These are phyloP conservation scores for Helleia helle DNA, from an alignment of 2,888 invertebrate genomes.

Conservation along the genomic window DNA sequence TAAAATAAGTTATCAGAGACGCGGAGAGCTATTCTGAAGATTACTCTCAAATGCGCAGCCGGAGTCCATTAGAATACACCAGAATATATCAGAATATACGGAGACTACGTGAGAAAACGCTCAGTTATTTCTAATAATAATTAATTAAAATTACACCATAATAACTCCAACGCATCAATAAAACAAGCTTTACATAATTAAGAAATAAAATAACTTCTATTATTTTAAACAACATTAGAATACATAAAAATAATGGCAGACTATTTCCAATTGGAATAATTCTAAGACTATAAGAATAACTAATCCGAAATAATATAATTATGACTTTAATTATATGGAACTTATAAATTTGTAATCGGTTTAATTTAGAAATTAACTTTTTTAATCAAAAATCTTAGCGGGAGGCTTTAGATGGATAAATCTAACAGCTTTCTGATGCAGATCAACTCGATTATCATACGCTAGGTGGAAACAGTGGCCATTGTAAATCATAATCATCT, in stretches of 20 bases:
- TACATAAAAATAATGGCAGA: slow-evolving; percentile 4
- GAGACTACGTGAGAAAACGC: neutral
- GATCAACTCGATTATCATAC: neutral
- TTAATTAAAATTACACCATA: slow-evolving; percentile 5
- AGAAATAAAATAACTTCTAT: slow-evolving; percentile 7
- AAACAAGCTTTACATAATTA: slow-evolving; percentile 2
- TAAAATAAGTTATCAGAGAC: slow-evolving; percentile 5
- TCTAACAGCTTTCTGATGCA: neutral
- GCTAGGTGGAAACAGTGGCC: slow-evolving; percentile 2
- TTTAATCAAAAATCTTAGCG: slow-evolving; percentile 10
- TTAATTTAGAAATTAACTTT: slow-evolving; percentile 10
- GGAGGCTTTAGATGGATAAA: slow-evolving; percentile 1
- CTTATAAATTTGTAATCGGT: slow-evolving; percentile 6
- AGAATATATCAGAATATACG: neutral
- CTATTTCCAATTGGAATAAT: neutral
- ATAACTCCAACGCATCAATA: neutral
- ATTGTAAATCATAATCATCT: slow-evolving; percentile 3
- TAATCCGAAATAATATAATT: neutral
- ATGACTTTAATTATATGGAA: slow-evolving; percentile 7
- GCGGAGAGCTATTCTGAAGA: neutral
- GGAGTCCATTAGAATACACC: neutral
- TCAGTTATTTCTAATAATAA: slow-evolving; percentile 3
- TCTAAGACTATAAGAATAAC: neutral
- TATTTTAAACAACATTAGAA: slow-evolving; percentile 1
- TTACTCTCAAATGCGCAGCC: neutral